Base-by-base conservation (phyloP, 1,140 invertebrate species). In the Zaprionus gabonicus region DNA sequence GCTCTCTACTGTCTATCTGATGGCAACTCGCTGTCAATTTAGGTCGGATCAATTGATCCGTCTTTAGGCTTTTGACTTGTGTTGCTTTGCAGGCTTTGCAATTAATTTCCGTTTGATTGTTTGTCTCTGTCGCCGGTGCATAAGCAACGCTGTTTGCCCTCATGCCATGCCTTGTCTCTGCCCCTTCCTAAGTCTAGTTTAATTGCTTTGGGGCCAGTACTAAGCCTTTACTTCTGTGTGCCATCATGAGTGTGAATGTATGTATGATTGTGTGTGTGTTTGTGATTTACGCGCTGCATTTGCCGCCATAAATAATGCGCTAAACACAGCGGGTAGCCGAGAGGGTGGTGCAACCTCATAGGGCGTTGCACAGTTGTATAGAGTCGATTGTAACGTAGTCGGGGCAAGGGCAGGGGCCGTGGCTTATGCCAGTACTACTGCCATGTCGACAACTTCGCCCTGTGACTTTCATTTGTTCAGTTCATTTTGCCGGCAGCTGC, bases 21-120 rank as follows among this genome's bases (percentile, higher is more conserved):
- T 15, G 38, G 12, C 38, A 41, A 41, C 38, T 41, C 15, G 12
- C 38, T 49, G 46, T 49, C 46, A 49, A 51, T 51, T 51, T 25
- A 13, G 46, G 10, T 5, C 1, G 41, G 41, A 12, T 51, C 20
- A 51, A 51, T 25, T 51, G 46, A 51, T 51, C 20, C 46, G 15
- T 49, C 46, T 46, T 46, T 46, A 46, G 41, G 46, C 46, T 51
- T 25, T 51, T 25, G 46, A 4, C 20, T 25, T 25, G 46, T 25
- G 20, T 25, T 2, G 7, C 17, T 12, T 41, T n/a, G 38, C 38
- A n/a, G 38, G 44, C 34, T 12, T 64, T 58, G 80, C 80, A 83
- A 88, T 88, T 87, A 87, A 87, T 87, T 87, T 87, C 84, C 83
- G 84, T 78, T 88, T 83, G 83, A 88, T 87, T 86, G 83, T 86